Evolutionary conservation across 2,888 invertebrate genomes (phyloP).

Genomic region (Hesperia comma): DNA sequence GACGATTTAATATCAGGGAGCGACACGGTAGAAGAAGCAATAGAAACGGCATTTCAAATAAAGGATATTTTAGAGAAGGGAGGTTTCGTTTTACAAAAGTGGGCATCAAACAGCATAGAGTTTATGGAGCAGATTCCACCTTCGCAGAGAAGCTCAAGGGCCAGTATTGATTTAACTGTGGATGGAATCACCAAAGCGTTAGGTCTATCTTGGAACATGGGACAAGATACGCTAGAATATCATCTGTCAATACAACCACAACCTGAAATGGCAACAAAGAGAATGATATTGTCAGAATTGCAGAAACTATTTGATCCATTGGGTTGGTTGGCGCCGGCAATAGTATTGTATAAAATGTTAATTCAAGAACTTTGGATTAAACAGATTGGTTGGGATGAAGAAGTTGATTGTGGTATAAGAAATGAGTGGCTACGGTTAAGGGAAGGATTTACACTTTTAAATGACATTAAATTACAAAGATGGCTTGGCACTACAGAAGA

Average conservation of each 20-base stretch:
- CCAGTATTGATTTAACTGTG: constrained; percentile 2
- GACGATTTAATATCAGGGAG: constrained; percentile 29
- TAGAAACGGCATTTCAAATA: constrained; percentile 10
- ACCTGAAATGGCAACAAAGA: constrained; percentile 16
- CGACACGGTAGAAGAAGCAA: constrained; percentile 19
- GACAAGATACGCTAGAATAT: constrained; percentile 19
- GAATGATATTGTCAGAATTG: constrained; percentile 29
- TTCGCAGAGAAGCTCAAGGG: neutral
- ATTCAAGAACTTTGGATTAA: constrained; percentile 43
- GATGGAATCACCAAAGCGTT: constrained; percentile 18
- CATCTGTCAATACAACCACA: constrained; percentile 2
- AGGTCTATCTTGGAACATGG: constrained; percentile 28
- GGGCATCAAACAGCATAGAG: constrained; percentile 21
- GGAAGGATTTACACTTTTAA: neutral
- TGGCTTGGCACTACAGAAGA: constrained; percentile 16
- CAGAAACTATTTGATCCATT: constrained; percentile 37
- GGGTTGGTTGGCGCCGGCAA: constrained; percentile 38
- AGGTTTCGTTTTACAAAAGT: constrained; percentile 32
- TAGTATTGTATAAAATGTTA: constrained; percentile 35
- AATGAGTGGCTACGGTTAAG: constrained; percentile 16
- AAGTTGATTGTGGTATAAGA: constrained; percentile 18
- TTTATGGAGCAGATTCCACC: constrained; percentile 19
- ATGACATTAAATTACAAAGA: constrained; percentile 14
- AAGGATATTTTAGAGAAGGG: constrained; percentile 2
- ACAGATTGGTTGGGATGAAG: constrained; percentile 41